phyloP scores from a whole-genome alignment of 2,888 invertebrate genomes.

The Myopa testacea region DNA sequence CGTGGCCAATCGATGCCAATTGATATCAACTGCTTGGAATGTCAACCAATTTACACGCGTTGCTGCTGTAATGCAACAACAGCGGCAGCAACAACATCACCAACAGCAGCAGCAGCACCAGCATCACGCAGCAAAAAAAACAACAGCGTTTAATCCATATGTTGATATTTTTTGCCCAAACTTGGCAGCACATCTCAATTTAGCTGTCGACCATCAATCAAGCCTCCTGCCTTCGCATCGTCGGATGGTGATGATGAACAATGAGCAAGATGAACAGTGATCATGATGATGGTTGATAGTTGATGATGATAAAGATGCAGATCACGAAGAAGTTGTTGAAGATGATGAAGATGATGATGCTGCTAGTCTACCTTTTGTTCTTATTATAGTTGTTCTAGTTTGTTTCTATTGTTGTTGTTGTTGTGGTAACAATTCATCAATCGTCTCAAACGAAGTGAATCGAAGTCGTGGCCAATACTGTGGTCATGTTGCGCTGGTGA shows the following conservation, averaged over 20 bases:
- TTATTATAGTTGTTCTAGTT: not conserved
- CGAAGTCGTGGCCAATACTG: conserved; percentile 18
- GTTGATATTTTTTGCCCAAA: conserved; percentile 39
- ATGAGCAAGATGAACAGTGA: not conserved
- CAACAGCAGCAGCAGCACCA: not conserved
- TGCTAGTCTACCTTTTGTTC: not conserved
- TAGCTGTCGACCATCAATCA: conserved; percentile 52
- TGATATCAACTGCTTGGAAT: conserved; percentile 34
- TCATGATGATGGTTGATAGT: not conserved
- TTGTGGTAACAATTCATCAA: conserved; percentile 18
- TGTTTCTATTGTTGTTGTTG: conserved; percentile 35
- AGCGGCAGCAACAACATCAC: not conserved
- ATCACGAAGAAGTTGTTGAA: not conserved
- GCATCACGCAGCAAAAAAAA: not conserved
- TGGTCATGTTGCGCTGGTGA: conserved; percentile 13
- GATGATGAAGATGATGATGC: not conserved
- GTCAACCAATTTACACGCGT: conserved; percentile 38
- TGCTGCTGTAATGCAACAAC: conserved; percentile 15
- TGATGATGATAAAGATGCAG: not conserved
- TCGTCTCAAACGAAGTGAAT: not conserved
- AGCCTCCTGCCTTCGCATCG: conserved; percentile 34
- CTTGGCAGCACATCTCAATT: conserved; percentile 50
- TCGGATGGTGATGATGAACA: not conserved
- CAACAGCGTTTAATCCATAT: conserved; percentile 37
- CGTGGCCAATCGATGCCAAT: conserved; percentile 24